Evolutionary conservation across 2,888 invertebrate genomes (phyloP), one percentile per base, ranked within the genome.

Genomic region (Lasioglossum morio): DNA sequence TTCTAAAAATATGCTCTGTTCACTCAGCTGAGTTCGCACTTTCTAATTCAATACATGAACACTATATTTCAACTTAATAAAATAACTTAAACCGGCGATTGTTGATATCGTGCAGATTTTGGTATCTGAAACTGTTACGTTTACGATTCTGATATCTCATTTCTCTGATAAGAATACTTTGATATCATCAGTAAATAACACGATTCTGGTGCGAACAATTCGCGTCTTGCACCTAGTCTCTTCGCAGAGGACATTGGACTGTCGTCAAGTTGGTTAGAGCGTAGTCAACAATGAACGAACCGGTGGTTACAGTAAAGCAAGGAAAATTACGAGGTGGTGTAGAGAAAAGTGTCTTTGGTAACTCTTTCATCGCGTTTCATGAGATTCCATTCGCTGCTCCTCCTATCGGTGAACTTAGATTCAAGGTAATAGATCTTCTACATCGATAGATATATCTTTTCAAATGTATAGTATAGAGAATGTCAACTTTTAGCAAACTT

Each of bases 361-460:
- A 85, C 2, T 82, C 89, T 43, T 95, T 92, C 82, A 89, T 93
- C 5, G 92, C 93, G 43, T 95, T 95, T 72, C 89, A 90, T 63
- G 95, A 94, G 3, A 94, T 95, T 78, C 95, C 95, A 1, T 95
- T 93, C 75, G 95, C 95, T 4, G 92, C 93, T 72, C 94, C 95
- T 8, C 95, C 95, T 1, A 53, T 95, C n/a, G 95, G 94, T 0
- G 84, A 94, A 14, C 92, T 95, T 0, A 92, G 95, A 88, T 95
- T 95, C 69, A 94, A 94, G 93, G 95, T 95, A 92, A 87, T 74
- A 53, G 37, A 53, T 8, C 72, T 77, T 8, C 57, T 48, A 12
- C 27, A 57, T 57, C 7, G 48, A 14, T 23, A 4, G n/a, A 57
- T 57, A 53, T 53, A 34, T 2, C 19, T 23, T 23, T 23, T 23